phyloP scores from a whole-genome alignment of 2,888 invertebrate genomes.

The Sinentomon sp. region DNA sequence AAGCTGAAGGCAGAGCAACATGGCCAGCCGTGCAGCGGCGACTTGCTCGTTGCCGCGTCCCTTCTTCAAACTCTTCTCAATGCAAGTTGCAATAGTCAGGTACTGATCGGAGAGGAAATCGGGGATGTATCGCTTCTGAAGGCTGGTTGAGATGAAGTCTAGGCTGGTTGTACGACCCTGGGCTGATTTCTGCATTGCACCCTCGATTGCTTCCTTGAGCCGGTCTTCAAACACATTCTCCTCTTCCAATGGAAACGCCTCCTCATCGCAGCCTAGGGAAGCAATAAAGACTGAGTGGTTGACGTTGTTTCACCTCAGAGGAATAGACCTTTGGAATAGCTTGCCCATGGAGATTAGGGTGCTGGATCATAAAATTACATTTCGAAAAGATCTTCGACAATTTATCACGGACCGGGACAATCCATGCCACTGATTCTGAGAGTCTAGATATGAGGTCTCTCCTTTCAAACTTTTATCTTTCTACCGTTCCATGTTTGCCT shows the following conservation, averaged over 20 bases:
- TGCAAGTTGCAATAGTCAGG: slow-evolving; percentile 48
- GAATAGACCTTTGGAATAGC: no score
- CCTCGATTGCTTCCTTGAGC: slow-evolving; percentile 58
- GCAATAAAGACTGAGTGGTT: slow-evolving; percentile 1
- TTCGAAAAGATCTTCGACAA: no score
- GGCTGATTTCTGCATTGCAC: slow-evolving; percentile 59
- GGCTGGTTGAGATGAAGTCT: slow-evolving; percentile 37
- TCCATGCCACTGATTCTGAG: no score
- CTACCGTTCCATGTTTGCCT: no score
- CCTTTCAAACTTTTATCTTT: no score
- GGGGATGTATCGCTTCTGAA: slow-evolving; percentile 48
- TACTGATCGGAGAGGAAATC: slow-evolving; percentile 44
- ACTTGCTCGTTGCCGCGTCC: slow-evolving; percentile 56
- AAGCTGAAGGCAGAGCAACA: slow-evolving; percentile 55
- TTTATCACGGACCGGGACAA: no score
- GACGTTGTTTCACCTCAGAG: no score
- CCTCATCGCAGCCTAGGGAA: slow-evolving; percentile 17
- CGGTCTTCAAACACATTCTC: slow-evolving; percentile 63
- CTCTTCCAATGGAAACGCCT: slow-evolving; percentile 30
- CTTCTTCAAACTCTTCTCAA: slow-evolving; percentile 51
- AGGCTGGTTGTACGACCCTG: slow-evolving; percentile 48
- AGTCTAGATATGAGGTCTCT: no score
- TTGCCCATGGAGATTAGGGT: no score
- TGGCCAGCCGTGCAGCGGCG: slow-evolving; percentile 50
- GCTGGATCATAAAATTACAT: no score